Conservation (phyloP, 2,888 invertebrate species). For the Trisateles emortualis region DNA sequence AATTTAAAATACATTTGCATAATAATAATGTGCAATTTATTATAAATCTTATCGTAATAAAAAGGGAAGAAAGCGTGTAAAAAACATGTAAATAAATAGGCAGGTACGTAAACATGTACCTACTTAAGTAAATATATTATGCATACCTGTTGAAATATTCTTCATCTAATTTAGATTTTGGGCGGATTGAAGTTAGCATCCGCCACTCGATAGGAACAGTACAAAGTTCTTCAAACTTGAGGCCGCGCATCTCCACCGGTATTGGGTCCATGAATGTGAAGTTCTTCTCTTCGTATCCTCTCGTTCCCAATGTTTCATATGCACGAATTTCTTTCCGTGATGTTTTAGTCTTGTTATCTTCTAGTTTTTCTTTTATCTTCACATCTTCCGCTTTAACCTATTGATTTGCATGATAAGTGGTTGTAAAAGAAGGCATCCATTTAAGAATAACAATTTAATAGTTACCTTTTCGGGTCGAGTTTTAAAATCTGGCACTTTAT, state of each 20-base stretch:
- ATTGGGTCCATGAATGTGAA: slow-evolving; percentile 90
- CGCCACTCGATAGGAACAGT: slow-evolving; percentile 96
- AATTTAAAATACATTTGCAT: slow-evolving; percentile 1
- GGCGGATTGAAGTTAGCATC: slow-evolving; percentile 95
- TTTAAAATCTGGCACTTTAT: slow-evolving; percentile 96
- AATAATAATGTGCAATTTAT: too few relatives aligned
- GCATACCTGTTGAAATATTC: slow-evolving; percentile 93
- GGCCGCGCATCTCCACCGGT: slow-evolving; percentile 92
- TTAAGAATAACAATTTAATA: slow-evolving; percentile 16
- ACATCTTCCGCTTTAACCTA: slow-evolving; percentile 92
- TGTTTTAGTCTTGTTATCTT: slow-evolving; percentile 91
- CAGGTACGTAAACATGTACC: too few relatives aligned
- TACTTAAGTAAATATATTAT: not conserved
- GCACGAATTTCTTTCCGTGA: slow-evolving; percentile 90
- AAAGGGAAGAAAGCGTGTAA: too few relatives aligned
- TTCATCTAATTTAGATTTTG: slow-evolving; percentile 94
- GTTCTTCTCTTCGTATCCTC: slow-evolving; percentile 86
- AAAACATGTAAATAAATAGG: too few relatives aligned
- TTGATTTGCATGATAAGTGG: slow-evolving; percentile 26
- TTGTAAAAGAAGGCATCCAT: slow-evolving; percentile 10
- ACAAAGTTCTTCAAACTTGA: slow-evolving; percentile 92
- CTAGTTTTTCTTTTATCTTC: slow-evolving; percentile 90
- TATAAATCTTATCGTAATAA: too few relatives aligned
- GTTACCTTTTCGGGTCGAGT: slow-evolving; percentile 94
- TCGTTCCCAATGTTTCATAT: slow-evolving; percentile 88